Evolutionary conservation across 2,888 invertebrate genomes (phyloP), one percentile per base, ranked within the genome.

Genomic region (Tiphia femorata): DNA sequence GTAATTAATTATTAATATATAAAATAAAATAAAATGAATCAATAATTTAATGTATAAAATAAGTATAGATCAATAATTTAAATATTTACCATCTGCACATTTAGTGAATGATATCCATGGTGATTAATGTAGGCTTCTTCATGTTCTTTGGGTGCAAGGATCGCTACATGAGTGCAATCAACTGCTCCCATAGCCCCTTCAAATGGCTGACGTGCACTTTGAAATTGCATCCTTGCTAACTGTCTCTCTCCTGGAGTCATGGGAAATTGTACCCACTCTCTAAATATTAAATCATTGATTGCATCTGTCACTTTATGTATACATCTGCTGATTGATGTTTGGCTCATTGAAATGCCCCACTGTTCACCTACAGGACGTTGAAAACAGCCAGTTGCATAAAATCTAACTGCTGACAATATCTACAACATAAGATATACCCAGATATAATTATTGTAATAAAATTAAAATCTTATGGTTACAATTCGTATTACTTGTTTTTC

Each of bases 41-140:
- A n/a, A n/a, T n/a, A n/a, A 23, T 47, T 23, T 29, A 41, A 54
- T 54, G 21, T 37, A 40, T 38, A 25, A 7, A 37, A 37, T 10
- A 8, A 3, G 5, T 29, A 37, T 37, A 12, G 19, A 37, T 14
- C 16, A 14, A 37, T 37, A 16, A 37, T 37, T 37, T 12, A 12
- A 16, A 20, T 50, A 47, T 38, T 23, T 44, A 59, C 59, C 37
- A 50, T 30, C 40, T 59, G 59, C 7, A 60, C 56, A 27, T 51
- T 60, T 14, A 56, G n/a, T n/a, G 60, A 57, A 52, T 61, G 60
- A 33, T 57, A 37, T 27, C 57, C 57, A 30, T 57, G 43, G 40
- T 57, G 55, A 40, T 56, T 51, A 12, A 60, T 46, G 20, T 50
- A 60, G 7, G 47, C 46, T 52, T 52, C 46, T 19, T 46, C 44